A percentile compares a stretch with the other conserved stretches of the same genome.
Evolutionary conservation across 2,113 vertebrate species (phyloP).

Genomic region (Aptenodytes patagonicus): DNA sequence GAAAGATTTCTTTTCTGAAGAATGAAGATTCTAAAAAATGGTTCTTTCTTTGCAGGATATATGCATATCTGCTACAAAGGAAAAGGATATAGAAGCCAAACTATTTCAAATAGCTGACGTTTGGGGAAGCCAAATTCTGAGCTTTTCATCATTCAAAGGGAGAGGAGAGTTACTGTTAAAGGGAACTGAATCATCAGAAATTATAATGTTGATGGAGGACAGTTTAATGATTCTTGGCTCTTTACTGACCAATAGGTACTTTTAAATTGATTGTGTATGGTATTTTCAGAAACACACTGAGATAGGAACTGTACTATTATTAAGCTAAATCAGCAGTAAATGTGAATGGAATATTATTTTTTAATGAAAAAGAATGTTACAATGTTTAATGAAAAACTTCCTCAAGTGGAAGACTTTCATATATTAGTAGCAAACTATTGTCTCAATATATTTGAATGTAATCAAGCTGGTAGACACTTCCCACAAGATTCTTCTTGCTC

Average conservation of each 20-base stretch:
- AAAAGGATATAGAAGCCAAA: constrained; percentile 82
- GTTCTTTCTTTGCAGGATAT: constrained; percentile 70
- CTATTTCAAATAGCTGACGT: constrained; percentile 67
- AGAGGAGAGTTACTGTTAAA: constrained; percentile 78
- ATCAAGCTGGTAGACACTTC: neutral
- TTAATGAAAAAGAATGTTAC: neutral
- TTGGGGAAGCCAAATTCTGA: constrained; percentile 74
- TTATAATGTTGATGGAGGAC: constrained; percentile 77
- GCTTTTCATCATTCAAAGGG: constrained; percentile 73
- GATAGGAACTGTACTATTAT: neutral
- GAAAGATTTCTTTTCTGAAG: neutral
- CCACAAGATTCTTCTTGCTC: neutral
- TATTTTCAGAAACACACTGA: neutral
- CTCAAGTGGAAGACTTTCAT: neutral
- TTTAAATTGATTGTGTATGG: neutral
- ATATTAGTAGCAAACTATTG: neutral
- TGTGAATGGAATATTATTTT: neutral
- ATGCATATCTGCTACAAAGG: constrained; percentile 80
- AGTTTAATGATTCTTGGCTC: constrained; percentile 79
- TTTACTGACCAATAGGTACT: constrained; percentile 79
- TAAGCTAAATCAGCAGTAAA: neutral
- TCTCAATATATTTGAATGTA: neutral
- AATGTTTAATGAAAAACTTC: neutral
- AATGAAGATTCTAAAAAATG: neutral
- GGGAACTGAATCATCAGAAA: constrained; percentile 74